These are phyloP conservation scores for Anniella stebbinsi DNA, from an alignment of 2,797 vertebrate genomes.

Conservation along the genomic window DNA sequence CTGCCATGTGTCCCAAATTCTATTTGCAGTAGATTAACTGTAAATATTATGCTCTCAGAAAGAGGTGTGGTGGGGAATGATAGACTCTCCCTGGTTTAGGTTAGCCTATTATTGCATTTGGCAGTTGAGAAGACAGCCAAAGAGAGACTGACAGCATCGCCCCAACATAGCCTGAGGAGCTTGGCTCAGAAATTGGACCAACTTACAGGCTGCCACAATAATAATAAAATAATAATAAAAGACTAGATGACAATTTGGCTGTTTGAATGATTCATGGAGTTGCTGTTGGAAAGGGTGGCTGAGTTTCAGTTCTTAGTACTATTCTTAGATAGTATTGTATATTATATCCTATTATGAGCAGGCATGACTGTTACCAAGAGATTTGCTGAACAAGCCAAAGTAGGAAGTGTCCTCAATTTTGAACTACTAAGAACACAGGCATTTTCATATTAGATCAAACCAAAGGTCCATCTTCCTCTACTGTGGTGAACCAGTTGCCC, in stretches of 20 bases:
- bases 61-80: not conserved
- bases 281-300: not conserved
- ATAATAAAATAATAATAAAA: not conserved
- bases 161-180: not conserved
- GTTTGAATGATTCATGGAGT: constrained; percentile 1
- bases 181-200: not conserved
- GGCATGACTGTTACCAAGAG: constrained; percentile 1
- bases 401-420: not conserved
- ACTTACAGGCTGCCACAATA: not conserved
- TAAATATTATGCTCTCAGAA: not conserved
- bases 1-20: too few species aligned
- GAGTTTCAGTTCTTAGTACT: not conserved
- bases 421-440: not conserved
- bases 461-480: not conserved
- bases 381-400: constrained; percentile 18
- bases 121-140: not conserved
- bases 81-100: not conserved
- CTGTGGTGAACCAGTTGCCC: not conserved
- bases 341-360: not conserved
- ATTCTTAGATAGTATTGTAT: not conserved
- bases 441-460: not conserved
- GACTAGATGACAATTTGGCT: not conserved
- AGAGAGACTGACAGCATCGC: not conserved
- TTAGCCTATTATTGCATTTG: not conserved
- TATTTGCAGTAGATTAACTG: not conserved